Conservation (phyloP, 2,113 vertebrate genomes). For the Spheniscus mendiculus region DNA sequence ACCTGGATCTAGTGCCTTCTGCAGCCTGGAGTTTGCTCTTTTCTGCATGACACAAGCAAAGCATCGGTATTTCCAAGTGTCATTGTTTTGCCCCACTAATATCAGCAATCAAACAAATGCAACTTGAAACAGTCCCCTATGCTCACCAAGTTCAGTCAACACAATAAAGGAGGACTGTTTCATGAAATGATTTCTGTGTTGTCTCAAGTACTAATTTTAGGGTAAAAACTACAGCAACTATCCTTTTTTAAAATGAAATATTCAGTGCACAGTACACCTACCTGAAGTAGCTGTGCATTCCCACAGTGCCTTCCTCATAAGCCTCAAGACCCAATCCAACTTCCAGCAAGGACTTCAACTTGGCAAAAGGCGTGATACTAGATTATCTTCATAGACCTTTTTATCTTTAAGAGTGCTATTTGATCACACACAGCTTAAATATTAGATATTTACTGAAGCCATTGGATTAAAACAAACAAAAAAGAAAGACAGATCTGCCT, state of each 20-base stretch:
- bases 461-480: background rate
- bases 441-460: background rate
- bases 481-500: background rate
- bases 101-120: background rate
- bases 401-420: background rate
- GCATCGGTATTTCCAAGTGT: background rate
- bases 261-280: background rate
- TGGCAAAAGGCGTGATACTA: background rate
- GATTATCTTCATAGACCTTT: background rate
- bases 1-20: background rate
- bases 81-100: background rate
- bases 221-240: background rate
- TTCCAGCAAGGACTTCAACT: background rate
- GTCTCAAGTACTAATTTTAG: background rate
- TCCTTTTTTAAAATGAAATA: background rate
- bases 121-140: background rate
- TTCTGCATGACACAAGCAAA: background rate
- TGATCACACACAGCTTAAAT: background rate
- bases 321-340: background rate
- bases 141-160: background rate
- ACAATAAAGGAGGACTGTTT: background rate
- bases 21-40: background rate
- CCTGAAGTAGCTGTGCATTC: background rate
- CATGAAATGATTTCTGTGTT: background rate
- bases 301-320: background rate